phyloP scores from a whole-genome alignment of 2,113 vertebrate genomes.

The Chrysemys picta region DNA sequence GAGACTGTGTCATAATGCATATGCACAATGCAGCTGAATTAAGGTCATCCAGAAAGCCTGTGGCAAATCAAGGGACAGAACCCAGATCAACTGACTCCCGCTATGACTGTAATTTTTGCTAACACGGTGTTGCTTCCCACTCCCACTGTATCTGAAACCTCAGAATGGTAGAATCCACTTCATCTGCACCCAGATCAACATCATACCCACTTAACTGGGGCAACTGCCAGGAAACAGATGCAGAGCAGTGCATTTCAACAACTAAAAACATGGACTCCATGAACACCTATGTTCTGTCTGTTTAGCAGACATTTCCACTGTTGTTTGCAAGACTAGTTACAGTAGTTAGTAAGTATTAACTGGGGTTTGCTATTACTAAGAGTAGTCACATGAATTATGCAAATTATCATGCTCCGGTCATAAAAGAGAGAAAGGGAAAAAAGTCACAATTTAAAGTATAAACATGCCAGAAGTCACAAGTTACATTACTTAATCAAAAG shows the following conservation, averaged over 20 bases:
- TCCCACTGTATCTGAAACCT: background rate
- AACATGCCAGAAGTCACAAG: background rate
- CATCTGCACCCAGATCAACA: background rate
- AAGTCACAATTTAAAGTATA: background rate
- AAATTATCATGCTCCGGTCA: background rate
- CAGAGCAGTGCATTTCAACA: conserved; percentile 45
- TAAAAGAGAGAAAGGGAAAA: background rate
- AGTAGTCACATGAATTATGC: background rate
- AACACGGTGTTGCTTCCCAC: background rate
- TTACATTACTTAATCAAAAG: background rate
- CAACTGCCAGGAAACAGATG: conserved; percentile 5
- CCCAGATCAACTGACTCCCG: background rate
- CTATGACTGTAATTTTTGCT: background rate
- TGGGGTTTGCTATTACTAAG: background rate
- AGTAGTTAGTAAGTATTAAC: conserved; percentile 11
- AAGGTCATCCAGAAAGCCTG: background rate
- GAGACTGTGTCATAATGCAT: too few relatives aligned
- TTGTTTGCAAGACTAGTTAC: conserved; percentile 20
- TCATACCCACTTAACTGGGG: conserved; percentile 15
- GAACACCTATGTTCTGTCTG: background rate
- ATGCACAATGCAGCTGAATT: background rate
- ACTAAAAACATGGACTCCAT: conserved; percentile 41
- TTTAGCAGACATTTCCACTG: conserved; percentile 24
- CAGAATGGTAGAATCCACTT: background rate
- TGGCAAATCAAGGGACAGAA: background rate